These are phyloP conservation scores for Cacoxenus indagator DNA, from an alignment of 2,888 invertebrate genomes.

Conservation along the genomic window DNA sequence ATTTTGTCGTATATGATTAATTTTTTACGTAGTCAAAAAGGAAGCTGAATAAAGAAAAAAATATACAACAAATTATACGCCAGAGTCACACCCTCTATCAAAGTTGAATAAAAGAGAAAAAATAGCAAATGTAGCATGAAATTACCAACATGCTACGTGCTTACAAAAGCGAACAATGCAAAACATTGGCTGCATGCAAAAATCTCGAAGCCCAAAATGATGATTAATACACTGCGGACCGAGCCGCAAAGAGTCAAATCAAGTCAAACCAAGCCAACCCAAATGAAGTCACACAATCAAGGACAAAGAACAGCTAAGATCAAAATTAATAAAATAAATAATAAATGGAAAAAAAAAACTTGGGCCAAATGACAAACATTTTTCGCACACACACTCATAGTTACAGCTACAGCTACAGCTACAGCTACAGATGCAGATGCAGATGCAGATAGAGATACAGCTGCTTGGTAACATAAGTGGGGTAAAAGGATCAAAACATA, in stretches of 20 bases:
- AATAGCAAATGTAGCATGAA: slow-evolving; percentile 6
- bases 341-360: neutral
- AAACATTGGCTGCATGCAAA: neutral
- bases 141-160: neutral
- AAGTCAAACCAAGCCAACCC: neutral
- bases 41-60: neutral
- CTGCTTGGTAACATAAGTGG: no score
- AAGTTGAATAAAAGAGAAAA: neutral
- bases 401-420: neutral
- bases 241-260: neutral
- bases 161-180: neutral
- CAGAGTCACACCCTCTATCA: slow-evolving; percentile 9
- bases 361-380: neutral
- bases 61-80: neutral
- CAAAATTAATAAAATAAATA: slow-evolving; percentile 10
- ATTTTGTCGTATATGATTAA: slow-evolving; percentile 1
- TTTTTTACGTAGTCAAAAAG: neutral
- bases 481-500: slow-evolving; percentile 40
- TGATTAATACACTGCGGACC: neutral
- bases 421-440: no score
- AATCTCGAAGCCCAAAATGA: neutral
- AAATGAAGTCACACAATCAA: neutral
- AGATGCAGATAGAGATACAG: no score
- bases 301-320: slow-evolving; percentile 2
- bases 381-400: neutral